phyloP scores from a whole-genome alignment of 2,113 vertebrate genomes.

The Notiomystis cincta region DNA sequence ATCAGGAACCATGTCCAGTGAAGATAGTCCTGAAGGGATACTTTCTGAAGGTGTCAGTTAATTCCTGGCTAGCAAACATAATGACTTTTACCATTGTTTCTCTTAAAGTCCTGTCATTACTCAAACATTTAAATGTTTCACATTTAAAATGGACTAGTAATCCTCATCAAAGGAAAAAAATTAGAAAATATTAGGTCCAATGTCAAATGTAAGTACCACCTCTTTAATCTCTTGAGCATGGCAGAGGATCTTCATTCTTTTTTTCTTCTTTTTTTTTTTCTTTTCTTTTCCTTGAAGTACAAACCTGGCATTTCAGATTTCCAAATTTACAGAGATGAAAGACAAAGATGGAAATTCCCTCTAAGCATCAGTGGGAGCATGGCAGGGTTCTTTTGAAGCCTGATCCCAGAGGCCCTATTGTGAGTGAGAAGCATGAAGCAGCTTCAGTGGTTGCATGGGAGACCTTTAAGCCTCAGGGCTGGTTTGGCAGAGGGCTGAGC shows the following conservation, averaged over 20 bases:
- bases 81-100: neutral
- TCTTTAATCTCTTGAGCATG: neutral
- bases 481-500: neutral
- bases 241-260: neutral
- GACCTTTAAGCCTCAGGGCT: neutral
- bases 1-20: neutral
- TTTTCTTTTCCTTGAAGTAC: neutral
- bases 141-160: neutral
- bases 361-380: neutral
- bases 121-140: neutral
- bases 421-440: rapidly evolving
- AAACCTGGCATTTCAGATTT: neutral
- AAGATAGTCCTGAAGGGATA: neutral
- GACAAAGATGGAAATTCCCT: neutral
- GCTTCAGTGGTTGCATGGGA: rapidly evolving
- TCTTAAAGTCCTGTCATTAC: neutral
- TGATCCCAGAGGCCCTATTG: rapidly evolving
- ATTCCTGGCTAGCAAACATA: neutral
- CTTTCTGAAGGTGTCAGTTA: neutral
- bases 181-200: neutral
- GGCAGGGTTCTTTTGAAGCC: neutral
- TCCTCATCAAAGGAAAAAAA: neutral
- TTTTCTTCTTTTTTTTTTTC: rapidly evolving
- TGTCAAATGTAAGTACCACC: neutral
- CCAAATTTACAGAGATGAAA: neutral